These are phyloP conservation scores for Petrosia ficiformis DNA, from an alignment of 37 sponge, comb jelly and placozoan species.

Conservation along the genomic window DNA sequence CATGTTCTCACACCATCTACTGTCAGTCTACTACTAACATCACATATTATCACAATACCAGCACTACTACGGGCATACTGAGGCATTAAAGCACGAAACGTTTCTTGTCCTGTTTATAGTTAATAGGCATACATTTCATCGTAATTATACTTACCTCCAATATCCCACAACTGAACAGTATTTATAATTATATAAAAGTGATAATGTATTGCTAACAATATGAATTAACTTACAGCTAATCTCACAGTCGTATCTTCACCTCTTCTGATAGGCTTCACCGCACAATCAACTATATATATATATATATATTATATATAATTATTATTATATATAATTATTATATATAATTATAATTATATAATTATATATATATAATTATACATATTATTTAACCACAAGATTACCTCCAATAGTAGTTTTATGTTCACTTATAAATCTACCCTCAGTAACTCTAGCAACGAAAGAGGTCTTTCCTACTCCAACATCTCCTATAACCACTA, in stretches of 20 bases:
- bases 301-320: background rate
- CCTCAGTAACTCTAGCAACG: slow-evolving; percentile 33
- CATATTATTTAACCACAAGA: background rate
- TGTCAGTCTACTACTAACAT: background rate
- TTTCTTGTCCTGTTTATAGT: slow-evolving; percentile 1
- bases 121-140: background rate
- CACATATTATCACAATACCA: background rate
- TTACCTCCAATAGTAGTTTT: slow-evolving; percentile 60
- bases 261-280: background rate
- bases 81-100: background rate
- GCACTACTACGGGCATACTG: background rate
- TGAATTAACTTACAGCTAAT: background rate
- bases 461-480: slow-evolving; percentile 54
- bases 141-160: slow-evolving; percentile 3
- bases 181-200: no score
- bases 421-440: slow-evolving; percentile 25
- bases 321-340: background rate
- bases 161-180: slow-evolving; percentile 8
- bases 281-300: background rate
- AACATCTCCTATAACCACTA: slow-evolving; percentile 38
- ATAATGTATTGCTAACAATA: background rate
- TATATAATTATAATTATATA: background rate
- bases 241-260: background rate
- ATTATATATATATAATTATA: background rate
- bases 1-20: background rate